Evolutionary conservation across 2,888 invertebrate genomes (phyloP), one percentile per base, ranked within the genome.

Genomic region (Apeira syringaria): DNA sequence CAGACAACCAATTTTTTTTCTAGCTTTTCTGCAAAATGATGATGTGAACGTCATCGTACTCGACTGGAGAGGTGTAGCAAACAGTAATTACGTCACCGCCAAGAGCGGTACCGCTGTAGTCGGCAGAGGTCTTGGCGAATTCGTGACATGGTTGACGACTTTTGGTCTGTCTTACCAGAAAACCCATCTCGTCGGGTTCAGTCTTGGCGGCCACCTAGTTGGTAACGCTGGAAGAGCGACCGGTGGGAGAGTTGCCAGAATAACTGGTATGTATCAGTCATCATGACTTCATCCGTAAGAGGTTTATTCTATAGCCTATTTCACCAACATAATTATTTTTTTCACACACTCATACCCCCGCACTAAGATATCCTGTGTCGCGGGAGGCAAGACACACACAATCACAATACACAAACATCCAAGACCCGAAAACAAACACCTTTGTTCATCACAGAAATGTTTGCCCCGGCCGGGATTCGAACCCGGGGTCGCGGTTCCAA

Each of bases 121-220:
- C 0, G 84, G 80, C 3, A 45, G 35, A 22, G 64, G 57, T 0
- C 57, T 84, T 2, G 80, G 77, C 0, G 61, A 69, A 26, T 80
- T 81, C 43, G 43, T 81, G 1, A 58, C 53, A 6, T 79, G 76
- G 76, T 52, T 84, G 9, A 63, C 54, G 1, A 49, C 38, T 4
- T 37, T 65, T 1, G 79, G 77, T 3, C 47, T 68, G 0, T 56
- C 66, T 0, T 79, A 70, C 25, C 61, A 74, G 4, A 76, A 36
- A 20, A 57, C 80, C 9, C 89, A 90, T 38, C 53, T 90, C 3
- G 72, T 89, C 3, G 88, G 89, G 0, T 86, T 84, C 62, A 88
- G 88, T 56, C 74, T 89, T 22, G 89, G 89, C 1, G 87, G 76
- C 0, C 88, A 90, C 53, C 50, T 88, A 9, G 76, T 81, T 17